Base-by-base conservation (phyloP, 2,797 vertebrate genomes). In the Denticeps clupeoides region DNA sequence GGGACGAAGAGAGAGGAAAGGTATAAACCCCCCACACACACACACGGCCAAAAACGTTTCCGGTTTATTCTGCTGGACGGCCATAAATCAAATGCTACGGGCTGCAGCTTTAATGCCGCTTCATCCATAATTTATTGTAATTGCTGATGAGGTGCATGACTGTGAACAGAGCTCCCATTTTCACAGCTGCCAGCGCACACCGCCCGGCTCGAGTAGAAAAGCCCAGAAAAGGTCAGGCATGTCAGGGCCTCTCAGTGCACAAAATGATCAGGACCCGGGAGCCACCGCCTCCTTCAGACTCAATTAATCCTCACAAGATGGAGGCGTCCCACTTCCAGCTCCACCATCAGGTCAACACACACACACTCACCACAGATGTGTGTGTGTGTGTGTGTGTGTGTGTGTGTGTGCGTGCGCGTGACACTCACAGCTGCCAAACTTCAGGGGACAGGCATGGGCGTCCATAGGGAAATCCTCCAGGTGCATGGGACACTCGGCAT, bases 401-500 rank as follows among this genome's bases (percentile, higher is more conserved):
- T n/a, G n/a, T n/a, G n/a, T n/a, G n/a, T n/a, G n/a, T n/a, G n/a
- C n/a, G n/a, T n/a, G n/a, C n/a, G n/a, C 15, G 5, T 41, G 22
- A 24, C 33, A 96, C 92, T 81, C 80, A 97, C 92, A 97, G 74
- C 93, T 97, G 78, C 93, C 93, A 63, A 97, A 97, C 75, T 97
- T 97, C 61, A 97, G 79, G 2, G 93, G 93, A 68, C 93, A 97
- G 45, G 91, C 93, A 1, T 97, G 93, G 10, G 92, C 88, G 24
- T 99, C 94, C 94, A 99, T 99, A 0, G 94, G 94, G 74, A 97
- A 99, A 63, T 99, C 93, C 72, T 99, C 94, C 75, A 99, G 82
- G 70, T 97, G 93, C 94, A 99, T 99, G 45, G 94, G 93, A 48
- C 94, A 99, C 75, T 99, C 94, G 0, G 94, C 94, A 7, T 97